Evolutionary conservation across 2,113 vertebrate genomes (phyloP).

Genomic region (Esox niger): DNA sequence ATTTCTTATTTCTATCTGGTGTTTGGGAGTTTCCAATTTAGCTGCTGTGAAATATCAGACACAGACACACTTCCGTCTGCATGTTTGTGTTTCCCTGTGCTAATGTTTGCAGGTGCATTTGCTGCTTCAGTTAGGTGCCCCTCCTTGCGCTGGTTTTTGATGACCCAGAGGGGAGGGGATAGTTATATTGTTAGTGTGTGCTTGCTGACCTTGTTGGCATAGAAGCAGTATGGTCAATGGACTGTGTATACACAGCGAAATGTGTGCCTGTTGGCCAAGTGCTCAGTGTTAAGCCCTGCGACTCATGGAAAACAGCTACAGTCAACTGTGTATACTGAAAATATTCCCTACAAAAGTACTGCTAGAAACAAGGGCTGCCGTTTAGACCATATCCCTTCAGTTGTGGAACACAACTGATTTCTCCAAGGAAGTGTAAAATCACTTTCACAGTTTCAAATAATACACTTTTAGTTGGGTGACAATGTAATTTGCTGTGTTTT

Average conservation of each 20-base stretch:
- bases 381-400: background rate
- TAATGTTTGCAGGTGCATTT: too few relatives aligned
- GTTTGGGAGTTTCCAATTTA: background rate
- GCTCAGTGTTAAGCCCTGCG: constrained; percentile 55
- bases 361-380: background rate
- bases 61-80: background rate
- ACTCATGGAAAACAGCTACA: constrained; percentile 55
- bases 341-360: background rate
- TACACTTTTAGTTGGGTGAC: too few relatives aligned
- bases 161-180: constrained; percentile 62
- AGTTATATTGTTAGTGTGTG: constrained; percentile 70
- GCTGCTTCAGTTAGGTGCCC: constrained; percentile 17
- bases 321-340: constrained; percentile 29
- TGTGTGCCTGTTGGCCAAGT: constrained; percentile 55
- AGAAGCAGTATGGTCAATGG: constrained; percentile 72
- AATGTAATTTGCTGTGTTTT: too few relatives aligned
- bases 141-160: constrained; percentile 62
- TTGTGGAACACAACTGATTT: background rate
- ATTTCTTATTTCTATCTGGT: too few relatives aligned
- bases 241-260: constrained; percentile 57
- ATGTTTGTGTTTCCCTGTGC: constrained; percentile 10
- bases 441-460: too few relatives aligned
- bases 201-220: constrained; percentile 76
- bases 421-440: too few relatives aligned
- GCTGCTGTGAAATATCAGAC: background rate